A percentile compares a stretch with the other conserved stretches of the same genome.
Conservation (phyloP, 2,113 vertebrate species). For the Eonycteris spelaea region DNA sequence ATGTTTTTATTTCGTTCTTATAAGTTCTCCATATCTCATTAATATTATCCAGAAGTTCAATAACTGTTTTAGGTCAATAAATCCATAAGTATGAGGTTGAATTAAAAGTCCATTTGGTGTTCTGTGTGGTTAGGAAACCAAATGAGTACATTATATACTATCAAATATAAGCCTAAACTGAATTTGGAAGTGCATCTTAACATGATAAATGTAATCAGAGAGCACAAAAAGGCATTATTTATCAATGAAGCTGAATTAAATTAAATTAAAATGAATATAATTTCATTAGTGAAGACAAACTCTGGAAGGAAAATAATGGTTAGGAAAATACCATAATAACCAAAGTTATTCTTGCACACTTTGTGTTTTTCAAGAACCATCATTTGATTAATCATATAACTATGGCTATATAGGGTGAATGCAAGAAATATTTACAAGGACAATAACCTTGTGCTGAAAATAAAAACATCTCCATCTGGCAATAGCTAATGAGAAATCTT, state of each 20-base stretch:
- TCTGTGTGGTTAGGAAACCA: constrained; percentile 3
- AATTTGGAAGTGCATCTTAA: constrained; percentile 24
- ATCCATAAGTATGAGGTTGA: background rate
- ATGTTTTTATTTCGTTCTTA: constrained; percentile 19
- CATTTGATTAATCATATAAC: background rate
- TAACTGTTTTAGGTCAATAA: background rate
- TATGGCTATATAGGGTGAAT: background rate
- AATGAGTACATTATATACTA: background rate
- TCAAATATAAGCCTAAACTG: constrained; percentile 24
- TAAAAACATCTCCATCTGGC: background rate
- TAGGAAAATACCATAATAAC: background rate
- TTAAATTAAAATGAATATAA: constrained; percentile 30
- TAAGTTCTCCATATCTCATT: background rate
- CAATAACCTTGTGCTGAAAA: background rate
- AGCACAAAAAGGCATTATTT: background rate
- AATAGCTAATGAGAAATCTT: background rate
- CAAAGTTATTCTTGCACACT: constrained; percentile 8
- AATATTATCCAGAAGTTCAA: background rate
- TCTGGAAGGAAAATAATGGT: constrained; percentile 29
- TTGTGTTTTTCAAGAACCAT: constrained; percentile 13
- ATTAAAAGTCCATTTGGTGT: background rate
- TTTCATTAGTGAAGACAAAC: constrained; percentile 29
- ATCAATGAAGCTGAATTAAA: constrained; percentile 38
- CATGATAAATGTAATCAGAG: constrained; percentile 12
- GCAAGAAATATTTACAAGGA: background rate